Conservation (phyloP, 2,888 invertebrate species). For the Stenotaenia linearis region DNA sequence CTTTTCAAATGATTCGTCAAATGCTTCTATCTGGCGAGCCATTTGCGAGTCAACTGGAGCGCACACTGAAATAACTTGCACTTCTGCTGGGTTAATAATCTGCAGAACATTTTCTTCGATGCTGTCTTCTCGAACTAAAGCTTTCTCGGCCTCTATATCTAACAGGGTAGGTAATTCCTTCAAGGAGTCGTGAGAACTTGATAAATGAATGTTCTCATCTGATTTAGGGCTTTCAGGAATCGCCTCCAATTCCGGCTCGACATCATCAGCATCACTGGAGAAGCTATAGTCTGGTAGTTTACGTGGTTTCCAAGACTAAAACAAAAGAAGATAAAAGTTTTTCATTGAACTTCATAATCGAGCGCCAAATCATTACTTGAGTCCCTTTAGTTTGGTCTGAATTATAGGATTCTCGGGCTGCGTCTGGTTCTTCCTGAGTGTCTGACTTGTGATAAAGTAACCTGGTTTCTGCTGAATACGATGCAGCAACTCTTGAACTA, state of each 20-base stretch:
- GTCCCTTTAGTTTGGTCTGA: neutral
- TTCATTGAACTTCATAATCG: too few species aligned
- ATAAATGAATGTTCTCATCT: slow-evolving; percentile 48
- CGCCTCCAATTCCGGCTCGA: slow-evolving; percentile 80
- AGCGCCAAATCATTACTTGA: neutral
- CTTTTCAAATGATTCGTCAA: slow-evolving; percentile 39
- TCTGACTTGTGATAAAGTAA: slow-evolving; percentile 32
- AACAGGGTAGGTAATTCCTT: neutral
- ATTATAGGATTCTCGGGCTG: neutral
- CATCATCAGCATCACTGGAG: slow-evolving; percentile 57
- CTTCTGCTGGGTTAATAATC: neutral
- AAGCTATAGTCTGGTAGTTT: slow-evolving; percentile 38
- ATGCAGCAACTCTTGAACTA: slow-evolving; percentile 33
- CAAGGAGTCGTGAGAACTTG: neutral
- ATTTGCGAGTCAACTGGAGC: slow-evolving; percentile 33
- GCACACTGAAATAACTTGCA: neutral
- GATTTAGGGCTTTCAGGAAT: slow-evolving; percentile 80
- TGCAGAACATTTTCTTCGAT: neutral
- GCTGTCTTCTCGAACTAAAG: neutral
- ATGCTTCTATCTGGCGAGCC: slow-evolving; percentile 34
- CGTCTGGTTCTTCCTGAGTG: slow-evolving; percentile 7
- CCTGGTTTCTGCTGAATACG: slow-evolving; percentile 35
- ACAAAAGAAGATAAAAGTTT: too few species aligned
- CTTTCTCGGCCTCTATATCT: neutral
- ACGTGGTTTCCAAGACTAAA: slow-evolving; percentile 38